Base-by-base conservation (phyloP, 2,888 invertebrate genomes). In the Oegoconia quadripuncta region DNA sequence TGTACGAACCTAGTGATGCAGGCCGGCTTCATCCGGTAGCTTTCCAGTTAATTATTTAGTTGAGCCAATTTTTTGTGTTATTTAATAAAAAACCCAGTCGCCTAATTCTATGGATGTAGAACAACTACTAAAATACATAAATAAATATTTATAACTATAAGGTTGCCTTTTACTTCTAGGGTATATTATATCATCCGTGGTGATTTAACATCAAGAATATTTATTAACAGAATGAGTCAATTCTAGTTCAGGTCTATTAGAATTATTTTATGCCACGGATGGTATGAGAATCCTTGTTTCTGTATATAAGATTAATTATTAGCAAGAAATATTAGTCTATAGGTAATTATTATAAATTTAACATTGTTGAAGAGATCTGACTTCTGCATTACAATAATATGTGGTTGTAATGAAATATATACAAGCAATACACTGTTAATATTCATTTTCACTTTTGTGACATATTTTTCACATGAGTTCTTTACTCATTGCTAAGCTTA, bases 341-440 rank as follows among this genome's bases (percentile, higher is more conserved):
- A n/a, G n/a, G n/a, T n/a, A 48, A 58, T 56, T 60, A 55, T 4
- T 3, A 52, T 60, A 62, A 55, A 54, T 50, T 50, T 53, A 63
- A 64, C 59, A 57, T 71, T 77, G 71, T 76, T 76, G 45, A 74
- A 55, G 63, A 66, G 53, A 68, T 66, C 62, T 59, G 64, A 70
- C 66, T 74, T 65, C 70, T 65, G 55, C 61, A 62, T 60, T 55
- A 55, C 51, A 59, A 52, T 52, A 55, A 52, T 54, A 52, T 59
- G 62, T 61, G 79, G 77, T 76, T 79, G 77, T 80, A 75, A 71
- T 61, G 55, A 67, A 66, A 65, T 61, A 55, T 59, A 60, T 60
- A 67, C 59, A 74, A 78, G 76, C 74, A 76, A 77, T 78, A 73
- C 64, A 51, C 59, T 41, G 43, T 55, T 42, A 34, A 20, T 16